Evolutionary conservation across 2,113 vertebrate genomes (phyloP).

Genomic region (Tyto alba): DNA sequence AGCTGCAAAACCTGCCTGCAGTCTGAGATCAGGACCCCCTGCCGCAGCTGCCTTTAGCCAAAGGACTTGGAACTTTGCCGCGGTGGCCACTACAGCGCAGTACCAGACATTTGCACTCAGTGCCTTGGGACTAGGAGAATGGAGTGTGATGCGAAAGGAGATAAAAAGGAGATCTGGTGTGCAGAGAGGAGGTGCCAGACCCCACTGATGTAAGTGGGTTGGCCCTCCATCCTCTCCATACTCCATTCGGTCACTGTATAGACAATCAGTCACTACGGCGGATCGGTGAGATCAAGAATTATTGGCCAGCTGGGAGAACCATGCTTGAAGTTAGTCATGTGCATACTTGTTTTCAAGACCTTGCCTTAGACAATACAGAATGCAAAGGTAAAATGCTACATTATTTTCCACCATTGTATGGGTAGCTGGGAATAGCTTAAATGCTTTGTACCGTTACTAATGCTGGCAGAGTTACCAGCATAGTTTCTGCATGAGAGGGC

Average conservation of each 20-base stretch:
- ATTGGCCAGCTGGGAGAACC: not conserved
- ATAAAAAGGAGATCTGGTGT: not conserved
- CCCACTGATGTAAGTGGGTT: not conserved
- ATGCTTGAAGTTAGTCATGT: not conserved
- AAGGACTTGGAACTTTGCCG: not conserved
- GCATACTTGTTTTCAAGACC: not conserved
- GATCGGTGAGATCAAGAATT: not conserved
- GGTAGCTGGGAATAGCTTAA: not conserved
- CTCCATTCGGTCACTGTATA: not conserved
- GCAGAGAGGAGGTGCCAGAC: not conserved
- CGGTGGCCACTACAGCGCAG: constrained; percentile 16
- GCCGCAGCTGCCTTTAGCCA: fast-evolving
- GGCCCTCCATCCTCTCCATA: not conserved
- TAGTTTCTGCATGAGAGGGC: not conserved
- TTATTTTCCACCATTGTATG: not conserved
- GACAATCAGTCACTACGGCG: not conserved
- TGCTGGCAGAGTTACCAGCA: not conserved
- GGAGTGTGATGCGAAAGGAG: not conserved
- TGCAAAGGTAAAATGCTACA: not conserved
- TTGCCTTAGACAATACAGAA: not conserved
- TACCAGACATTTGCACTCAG: not conserved
- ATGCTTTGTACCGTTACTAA: not conserved
- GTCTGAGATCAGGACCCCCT: fast-evolving
- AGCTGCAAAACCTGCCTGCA: not conserved
- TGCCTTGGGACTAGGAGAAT: fast-evolving